These are phyloP conservation scores for Cassiopea andromeda DNA, from an alignment of 30 jellyfish, hydroid and myxozoan genomes.

Conservation along the genomic window DNA sequence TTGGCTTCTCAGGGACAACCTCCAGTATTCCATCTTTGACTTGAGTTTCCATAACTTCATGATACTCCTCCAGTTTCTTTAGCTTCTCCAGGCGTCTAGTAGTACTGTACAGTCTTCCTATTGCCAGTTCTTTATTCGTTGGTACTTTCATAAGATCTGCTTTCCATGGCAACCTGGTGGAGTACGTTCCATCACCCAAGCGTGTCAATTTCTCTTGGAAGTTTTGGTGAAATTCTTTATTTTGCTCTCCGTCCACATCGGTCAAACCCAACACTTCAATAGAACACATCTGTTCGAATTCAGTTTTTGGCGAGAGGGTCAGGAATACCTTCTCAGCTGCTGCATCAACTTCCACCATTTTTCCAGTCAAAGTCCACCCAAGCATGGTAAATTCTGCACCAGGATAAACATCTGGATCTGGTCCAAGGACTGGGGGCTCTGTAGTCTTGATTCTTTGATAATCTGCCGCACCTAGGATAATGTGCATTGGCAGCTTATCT, in stretches of 20 bases:
- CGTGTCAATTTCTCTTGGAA: no score
- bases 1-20: no score
- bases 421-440: constrained; percentile 53
- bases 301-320: constrained; percentile 15
- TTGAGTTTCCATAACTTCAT: no score
- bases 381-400: constrained; percentile 58
- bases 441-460: constrained; percentile 48
- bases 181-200: no score
- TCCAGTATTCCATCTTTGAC: no score
- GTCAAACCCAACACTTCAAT: constrained; percentile 64
- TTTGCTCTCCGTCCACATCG: not conserved
- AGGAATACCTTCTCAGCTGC: constrained; percentile 17
- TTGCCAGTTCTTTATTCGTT: no score
- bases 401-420: constrained; percentile 71
- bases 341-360: constrained; percentile 57
- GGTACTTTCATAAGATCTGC: no score
- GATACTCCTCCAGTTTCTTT: no score
- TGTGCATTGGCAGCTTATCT: constrained; percentile 60
- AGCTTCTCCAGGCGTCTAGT: no score
- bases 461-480: constrained; percentile 55
- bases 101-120: no score
- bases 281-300: constrained; percentile 36
- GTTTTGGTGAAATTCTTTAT: no score
- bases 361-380: constrained; percentile 74
- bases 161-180: no score